Base-by-base conservation (phyloP, 2,797 vertebrate genomes). In the Hipposideros larvatus region DNA sequence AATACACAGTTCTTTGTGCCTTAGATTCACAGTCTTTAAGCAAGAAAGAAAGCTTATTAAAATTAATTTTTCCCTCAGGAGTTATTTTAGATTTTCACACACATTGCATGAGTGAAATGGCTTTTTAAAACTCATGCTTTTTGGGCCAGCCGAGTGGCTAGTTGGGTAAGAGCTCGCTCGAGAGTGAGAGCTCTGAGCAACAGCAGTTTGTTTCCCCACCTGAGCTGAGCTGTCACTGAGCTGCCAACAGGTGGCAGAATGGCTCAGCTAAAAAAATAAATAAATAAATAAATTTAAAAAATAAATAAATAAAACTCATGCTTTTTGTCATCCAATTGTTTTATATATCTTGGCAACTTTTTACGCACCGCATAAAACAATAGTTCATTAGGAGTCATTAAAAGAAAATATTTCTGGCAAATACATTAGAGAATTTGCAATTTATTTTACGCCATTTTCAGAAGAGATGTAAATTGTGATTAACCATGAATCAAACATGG, bases 301-400 rank as follows among this genome's bases (percentile, higher is more conserved):
- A 37, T 37, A 37, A 34, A 34, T 34, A 34, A 37, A 37, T 37
- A 37, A 37, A 37, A 37, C 82, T 97, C 91, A 59, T 95, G 90
- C 7, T 87, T 98, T 98, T 98, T 98, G 97, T 98, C 97, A 98
- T 96, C 94, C 96, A 98, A 98, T 98, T 98, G 94, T 96, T 97
- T 98, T 97, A 98, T 94, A 98, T 96, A 98, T 98, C 97, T 98
- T 98, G 97, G 98, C 96, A 98, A 98, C 97, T 98, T 98, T 98
- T 98, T 94, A 97, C 94, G 96, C 90, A 0, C 21, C 95, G 57
- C 73, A 48, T 96, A 96, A 98, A 98, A 92, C 14, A 83, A 68
- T 88, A 41, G 24, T 98, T 98, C 97, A 98, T 98, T 98, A 98
- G 83, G 7, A 66, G 91, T 98, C 95, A 97, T 97, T 98, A 97